Evolutionary conservation across 2,888 invertebrate genomes (phyloP).

Genomic region (Ecdyonurus torrentis): DNA sequence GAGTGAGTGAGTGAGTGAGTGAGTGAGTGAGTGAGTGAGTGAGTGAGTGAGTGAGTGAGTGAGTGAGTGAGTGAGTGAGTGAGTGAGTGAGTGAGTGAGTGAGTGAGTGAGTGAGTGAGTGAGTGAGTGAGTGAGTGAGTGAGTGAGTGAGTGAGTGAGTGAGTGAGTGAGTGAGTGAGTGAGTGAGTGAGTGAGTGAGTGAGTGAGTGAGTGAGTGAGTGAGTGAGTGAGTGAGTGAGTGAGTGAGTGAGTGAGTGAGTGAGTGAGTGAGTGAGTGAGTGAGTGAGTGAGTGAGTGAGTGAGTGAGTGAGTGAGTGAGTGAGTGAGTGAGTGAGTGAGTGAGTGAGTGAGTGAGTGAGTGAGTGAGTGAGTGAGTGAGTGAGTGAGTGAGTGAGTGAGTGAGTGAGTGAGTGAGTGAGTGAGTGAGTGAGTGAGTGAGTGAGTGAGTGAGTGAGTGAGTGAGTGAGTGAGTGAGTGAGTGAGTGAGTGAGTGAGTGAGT

Average conservation of each 20-base stretch:
- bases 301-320: slow-evolving; percentile 2
- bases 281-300: not conserved
- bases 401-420: slow-evolving; percentile 8
- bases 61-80: slow-evolving; percentile 7
- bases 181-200: not conserved
- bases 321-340: slow-evolving; percentile 9
- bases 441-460: slow-evolving; percentile 1
- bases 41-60: slow-evolving; percentile 10
- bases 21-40: slow-evolving; percentile 3
- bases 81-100: slow-evolving; percentile 10
- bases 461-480: not conserved
- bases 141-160: slow-evolving; percentile 7
- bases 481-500: slow-evolving; percentile 9
- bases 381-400: slow-evolving; percentile 9
- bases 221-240: slow-evolving; percentile 5
- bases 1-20: slow-evolving; percentile 9
- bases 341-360: slow-evolving; percentile 7
- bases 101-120: slow-evolving; percentile 7
- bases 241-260: slow-evolving; percentile 10
- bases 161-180: slow-evolving; percentile 11
- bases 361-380: slow-evolving; percentile 8
- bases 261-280: slow-evolving; percentile 10
- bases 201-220: slow-evolving; percentile 11
- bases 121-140: not conserved
- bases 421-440: slow-evolving; percentile 10